A percentile compares a stretch with the other conserved stretches of the same genome.
Conservation (phyloP, 2,888 invertebrate genomes). For the Charanyca ferruginea region DNA sequence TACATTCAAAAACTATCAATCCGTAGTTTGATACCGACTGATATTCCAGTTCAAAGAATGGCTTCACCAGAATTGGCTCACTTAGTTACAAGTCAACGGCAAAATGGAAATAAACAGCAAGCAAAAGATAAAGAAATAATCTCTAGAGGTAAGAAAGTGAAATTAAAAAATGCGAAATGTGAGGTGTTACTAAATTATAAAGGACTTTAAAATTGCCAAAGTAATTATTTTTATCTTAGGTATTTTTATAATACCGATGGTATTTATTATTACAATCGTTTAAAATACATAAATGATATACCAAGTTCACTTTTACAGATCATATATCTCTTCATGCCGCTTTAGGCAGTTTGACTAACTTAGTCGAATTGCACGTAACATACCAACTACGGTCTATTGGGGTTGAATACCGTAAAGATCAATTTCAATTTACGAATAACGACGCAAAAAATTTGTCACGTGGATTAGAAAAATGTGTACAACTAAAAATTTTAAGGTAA, state of each 20-base stretch:
- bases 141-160: slow-evolving; percentile 74
- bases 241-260: no score
- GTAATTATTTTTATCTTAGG: no score
- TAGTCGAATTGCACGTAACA: slow-evolving; percentile 85
- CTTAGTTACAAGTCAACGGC: slow-evolving; percentile 80
- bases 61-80: slow-evolving; percentile 87
- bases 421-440: slow-evolving; percentile 88
- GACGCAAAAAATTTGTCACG: slow-evolving; percentile 85
- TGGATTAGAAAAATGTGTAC: slow-evolving; percentile 84
- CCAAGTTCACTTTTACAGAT: slow-evolving; percentile 75
- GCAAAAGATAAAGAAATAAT: slow-evolving; percentile 71
- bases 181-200: no score
- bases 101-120: slow-evolving; percentile 71
- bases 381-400: slow-evolving; percentile 82
- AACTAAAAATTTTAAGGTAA: slow-evolving; percentile 82
- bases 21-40: slow-evolving; percentile 84
- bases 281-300: not conserved
- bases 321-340: slow-evolving; percentile 89
- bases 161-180: not conserved
- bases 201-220: no score
- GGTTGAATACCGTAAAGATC: slow-evolving; percentile 84
- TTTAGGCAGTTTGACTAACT: slow-evolving; percentile 83
- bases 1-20: slow-evolving; percentile 84
- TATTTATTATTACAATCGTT: not conserved
- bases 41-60: slow-evolving; percentile 83